Conservation (phyloP, 2,113 vertebrate genomes). For the Anolis carolinensis region DNA sequence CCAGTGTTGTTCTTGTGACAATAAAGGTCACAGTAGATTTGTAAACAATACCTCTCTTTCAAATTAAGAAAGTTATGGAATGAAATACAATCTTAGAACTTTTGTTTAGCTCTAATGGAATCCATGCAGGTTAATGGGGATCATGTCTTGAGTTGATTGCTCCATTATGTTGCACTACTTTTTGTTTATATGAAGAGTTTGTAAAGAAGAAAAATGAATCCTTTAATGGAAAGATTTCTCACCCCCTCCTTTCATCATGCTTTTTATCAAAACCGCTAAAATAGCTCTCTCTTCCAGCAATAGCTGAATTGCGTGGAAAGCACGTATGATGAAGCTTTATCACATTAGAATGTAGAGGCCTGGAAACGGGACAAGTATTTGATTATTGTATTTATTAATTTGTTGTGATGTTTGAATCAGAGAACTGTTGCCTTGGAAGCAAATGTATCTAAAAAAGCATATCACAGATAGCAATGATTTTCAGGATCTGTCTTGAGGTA, state of each 20-base stretch:
- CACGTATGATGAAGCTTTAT: conserved; percentile 26
- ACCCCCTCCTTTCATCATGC: conserved; percentile 11
- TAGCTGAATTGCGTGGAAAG: conserved; percentile 36
- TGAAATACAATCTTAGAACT: neutral
- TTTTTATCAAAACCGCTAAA: conserved; percentile 40
- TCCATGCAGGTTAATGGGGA: neutral
- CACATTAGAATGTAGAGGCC: neutral
- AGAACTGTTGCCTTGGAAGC: neutral
- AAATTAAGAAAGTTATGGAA: conserved; percentile 13
- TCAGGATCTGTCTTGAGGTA: conserved; percentile 17
- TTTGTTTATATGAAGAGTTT: conserved; percentile 10
- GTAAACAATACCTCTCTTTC: neutral
- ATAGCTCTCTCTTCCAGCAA: conserved; percentile 30
- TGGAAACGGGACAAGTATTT: neutral
- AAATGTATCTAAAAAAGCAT: neutral
- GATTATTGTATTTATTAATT: neutral
- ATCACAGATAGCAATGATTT: neutral
- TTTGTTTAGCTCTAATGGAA: neutral
- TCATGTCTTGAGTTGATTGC: neutral
- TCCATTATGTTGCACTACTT: neutral
- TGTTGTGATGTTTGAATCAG: neutral
- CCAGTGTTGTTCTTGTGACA: neutral
- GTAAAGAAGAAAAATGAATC: neutral
- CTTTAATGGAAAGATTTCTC: neutral
- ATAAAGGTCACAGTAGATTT: neutral